Conservation (phyloP, 2,113 vertebrate genomes). For the Poeciliopsis prolifica region DNA sequence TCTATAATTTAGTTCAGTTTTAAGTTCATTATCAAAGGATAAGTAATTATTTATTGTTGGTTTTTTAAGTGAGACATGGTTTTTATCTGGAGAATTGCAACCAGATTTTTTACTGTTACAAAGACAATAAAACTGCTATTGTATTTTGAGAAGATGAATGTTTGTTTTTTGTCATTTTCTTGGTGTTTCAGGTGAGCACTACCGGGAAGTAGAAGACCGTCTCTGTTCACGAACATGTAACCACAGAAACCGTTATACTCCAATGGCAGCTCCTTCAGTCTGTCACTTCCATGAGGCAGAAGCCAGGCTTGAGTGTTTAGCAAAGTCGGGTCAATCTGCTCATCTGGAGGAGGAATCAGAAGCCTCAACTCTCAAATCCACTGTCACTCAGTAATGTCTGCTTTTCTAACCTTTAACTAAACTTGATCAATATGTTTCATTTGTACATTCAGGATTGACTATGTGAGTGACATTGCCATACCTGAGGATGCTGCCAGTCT, state of each 20-base stretch:
- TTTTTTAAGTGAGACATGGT: too few relatives aligned
- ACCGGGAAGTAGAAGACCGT: conserved; percentile 91
- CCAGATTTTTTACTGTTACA: too few relatives aligned
- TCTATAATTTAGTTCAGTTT: too few relatives aligned
- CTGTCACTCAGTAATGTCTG: background rate
- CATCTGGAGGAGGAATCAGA: conserved; percentile 71
- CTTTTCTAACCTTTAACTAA: background rate
- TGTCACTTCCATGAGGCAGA: conserved; percentile 82
- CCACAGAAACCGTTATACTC: conserved; percentile 91
- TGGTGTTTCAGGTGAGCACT: background rate
- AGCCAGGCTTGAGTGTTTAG: conserved; percentile 85
- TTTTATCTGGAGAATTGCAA: too few relatives aligned
- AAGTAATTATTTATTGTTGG: too few relatives aligned
- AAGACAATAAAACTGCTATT: too few relatives aligned
- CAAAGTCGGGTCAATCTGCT: conserved; percentile 75
- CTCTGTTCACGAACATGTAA: conserved; percentile 79
- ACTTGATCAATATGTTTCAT: background rate
- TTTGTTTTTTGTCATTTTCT: background rate
- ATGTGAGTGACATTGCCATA: conserved; percentile 50
- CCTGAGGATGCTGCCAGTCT: conserved; percentile 83
- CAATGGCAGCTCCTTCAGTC: conserved; percentile 79
- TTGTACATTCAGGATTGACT: background rate
- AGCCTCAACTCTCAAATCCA: background rate
- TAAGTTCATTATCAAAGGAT: too few relatives aligned
- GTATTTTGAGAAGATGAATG: background rate